These are phyloP conservation scores for Maniola hyperantus DNA, from an alignment of 2,888 invertebrate species.

Conservation along the genomic window DNA sequence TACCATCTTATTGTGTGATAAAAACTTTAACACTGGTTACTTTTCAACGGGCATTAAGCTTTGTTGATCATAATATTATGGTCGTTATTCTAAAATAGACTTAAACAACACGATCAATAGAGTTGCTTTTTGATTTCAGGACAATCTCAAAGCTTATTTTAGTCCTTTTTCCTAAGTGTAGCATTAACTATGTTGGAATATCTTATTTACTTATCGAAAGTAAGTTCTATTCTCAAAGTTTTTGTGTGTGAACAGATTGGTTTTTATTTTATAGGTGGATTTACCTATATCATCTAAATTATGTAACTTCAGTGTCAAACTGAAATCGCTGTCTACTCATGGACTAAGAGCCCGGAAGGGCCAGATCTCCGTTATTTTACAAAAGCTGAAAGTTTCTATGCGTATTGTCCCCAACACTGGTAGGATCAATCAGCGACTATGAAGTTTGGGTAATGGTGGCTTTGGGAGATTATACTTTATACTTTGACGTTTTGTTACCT, in stretches of 20 bases:
- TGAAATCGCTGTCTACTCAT: too few species aligned
- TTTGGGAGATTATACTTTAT: too few species aligned
- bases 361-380: too few species aligned
- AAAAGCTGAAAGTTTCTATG: too few species aligned
- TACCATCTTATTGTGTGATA: not conserved
- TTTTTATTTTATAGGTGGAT: too few species aligned
- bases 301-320: not conserved
- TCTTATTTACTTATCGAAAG: not conserved
- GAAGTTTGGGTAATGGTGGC: too few species aligned
- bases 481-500: too few species aligned
- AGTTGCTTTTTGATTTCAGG: not conserved
- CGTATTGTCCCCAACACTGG: too few species aligned
- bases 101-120: not conserved
- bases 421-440: too few species aligned
- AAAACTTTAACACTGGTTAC: not conserved
- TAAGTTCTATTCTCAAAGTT: not conserved
- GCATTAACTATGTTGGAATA: not conserved
- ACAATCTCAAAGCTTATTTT: not conserved
- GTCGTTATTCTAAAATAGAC: not conserved
- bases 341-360: too few species aligned
- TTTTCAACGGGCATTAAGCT: not conserved
- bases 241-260: not conserved
- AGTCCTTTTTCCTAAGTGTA: not conserved
- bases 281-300: not conserved
- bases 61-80: not conserved